Base-by-base conservation (phyloP, 2,797 vertebrate species). In the Bryconaethiops microstoma region DNA sequence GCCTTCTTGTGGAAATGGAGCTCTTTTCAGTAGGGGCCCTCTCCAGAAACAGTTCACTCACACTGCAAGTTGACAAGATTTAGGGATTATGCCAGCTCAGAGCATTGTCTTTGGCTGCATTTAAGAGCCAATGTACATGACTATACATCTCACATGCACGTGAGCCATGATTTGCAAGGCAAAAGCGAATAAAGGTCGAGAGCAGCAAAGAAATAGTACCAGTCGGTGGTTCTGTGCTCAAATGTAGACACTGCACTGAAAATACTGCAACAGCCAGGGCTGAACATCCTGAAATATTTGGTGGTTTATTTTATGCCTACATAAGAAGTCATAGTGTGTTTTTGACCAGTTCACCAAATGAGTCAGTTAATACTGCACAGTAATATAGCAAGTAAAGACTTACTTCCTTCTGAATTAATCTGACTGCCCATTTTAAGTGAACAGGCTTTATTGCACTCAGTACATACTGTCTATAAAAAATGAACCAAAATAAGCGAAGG, bases 1-100 rank as follows among this genome's bases (percentile, higher is more conserved):
- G 87, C 88, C 88, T 93, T 93, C 89, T 90, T 91, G 91, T 92
- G 91, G 90, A 94, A 93, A 92, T 92, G 82, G 82, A 88, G 82
- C 89, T 91, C 90, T 88, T 93, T 93, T 93, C 90, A 92, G 76
- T 85, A 81, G 85, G 80, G 86, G 86, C 83, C 84, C 81, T 85
- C 87, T 91, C 85, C 80, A 88, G 82, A 90, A 82, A 88, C 86
- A 87, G 89, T 83, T 86, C 85, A 86, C 85, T 67, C 83, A 88
- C 86, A 91, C 84, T 79, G 85, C 88, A 89, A 89, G 81, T 88
- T 90, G 88, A 91, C 88, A 89, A 90, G 90, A 91, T 90, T 92
- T 92, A 87, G 83, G 90, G 89, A 90, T 92, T 93, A 91, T 81
- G 80, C 62, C 63, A 79, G 86, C 83, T 88, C 86, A 45, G 29